phyloP scores from a whole-genome alignment of 53 echinoderm and acorn worm genomes.

The Hippasteria phrygiana region DNA sequence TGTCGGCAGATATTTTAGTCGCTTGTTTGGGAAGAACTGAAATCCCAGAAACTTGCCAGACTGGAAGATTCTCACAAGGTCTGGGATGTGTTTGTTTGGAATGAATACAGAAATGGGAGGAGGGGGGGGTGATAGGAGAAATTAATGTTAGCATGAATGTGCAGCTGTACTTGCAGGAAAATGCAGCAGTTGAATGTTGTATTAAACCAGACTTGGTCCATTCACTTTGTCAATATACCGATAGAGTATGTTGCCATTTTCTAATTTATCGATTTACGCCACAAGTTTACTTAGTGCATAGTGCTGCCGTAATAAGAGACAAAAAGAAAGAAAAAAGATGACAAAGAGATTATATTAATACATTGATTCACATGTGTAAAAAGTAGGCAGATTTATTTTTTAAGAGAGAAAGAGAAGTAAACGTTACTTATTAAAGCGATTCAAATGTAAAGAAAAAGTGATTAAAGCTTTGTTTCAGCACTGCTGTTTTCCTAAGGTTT shows the following conservation, averaged over 20 bases:
- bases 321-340: not conserved
- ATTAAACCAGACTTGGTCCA: not conserved
- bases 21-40: no score
- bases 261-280: not conserved
- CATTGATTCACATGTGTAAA: constrained; percentile 16
- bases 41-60: no score
- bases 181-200: not conserved
- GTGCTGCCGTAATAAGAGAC: not conserved
- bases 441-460: not conserved
- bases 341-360: not conserved
- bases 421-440: not conserved
- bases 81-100: not conserved
- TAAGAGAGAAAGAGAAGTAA: not conserved
- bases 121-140: not conserved
- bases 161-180: not conserved
- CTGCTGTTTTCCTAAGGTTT: constrained; percentile 3
- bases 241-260: not conserved
- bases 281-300: not conserved
- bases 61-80: no score
- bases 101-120: not conserved
- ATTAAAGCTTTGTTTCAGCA: not conserved
- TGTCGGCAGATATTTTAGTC: no score
- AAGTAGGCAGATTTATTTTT: constrained; percentile 29
- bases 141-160: not conserved
- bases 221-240: not conserved